These are phyloP conservation scores for Rhagologus leucostigma DNA, from an alignment of 2,113 vertebrate species.

Conservation along the genomic window DNA sequence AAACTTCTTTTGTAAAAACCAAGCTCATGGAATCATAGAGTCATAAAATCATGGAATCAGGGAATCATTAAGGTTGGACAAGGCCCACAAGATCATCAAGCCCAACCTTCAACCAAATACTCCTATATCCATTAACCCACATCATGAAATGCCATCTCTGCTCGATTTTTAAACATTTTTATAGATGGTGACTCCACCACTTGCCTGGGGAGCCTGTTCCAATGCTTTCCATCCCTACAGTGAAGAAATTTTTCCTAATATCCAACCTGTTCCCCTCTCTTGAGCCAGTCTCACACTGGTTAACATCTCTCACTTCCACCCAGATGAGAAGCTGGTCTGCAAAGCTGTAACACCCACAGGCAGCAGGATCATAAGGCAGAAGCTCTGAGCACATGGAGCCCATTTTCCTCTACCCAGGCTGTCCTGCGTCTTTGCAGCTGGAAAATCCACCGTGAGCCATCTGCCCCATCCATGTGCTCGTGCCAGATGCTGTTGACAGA, in stretches of 20 bases:
- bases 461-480: background rate
- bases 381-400: background rate
- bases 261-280: background rate
- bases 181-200: background rate
- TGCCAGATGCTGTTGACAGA: background rate
- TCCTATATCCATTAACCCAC: too few relatives aligned
- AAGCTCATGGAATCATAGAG: background rate
- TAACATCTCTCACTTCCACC: background rate
- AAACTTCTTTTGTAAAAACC: background rate
- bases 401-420: fast-evolving
- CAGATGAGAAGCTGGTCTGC: background rate
- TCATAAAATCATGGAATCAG: background rate
- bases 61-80: background rate
- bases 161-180: fast-evolving
- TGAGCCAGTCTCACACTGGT: fast-evolving
- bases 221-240: background rate
- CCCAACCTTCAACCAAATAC: background rate
- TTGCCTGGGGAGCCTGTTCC: background rate
- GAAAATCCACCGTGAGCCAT: background rate
- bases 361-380: fast-evolving
- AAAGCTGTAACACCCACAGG: background rate
- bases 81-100: background rate
- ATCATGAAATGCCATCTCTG: background rate
- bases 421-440: background rate
- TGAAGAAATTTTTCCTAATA: background rate